Conservation (phyloP, 2,888 invertebrate genomes). For the Amphiduros pacificus region DNA sequence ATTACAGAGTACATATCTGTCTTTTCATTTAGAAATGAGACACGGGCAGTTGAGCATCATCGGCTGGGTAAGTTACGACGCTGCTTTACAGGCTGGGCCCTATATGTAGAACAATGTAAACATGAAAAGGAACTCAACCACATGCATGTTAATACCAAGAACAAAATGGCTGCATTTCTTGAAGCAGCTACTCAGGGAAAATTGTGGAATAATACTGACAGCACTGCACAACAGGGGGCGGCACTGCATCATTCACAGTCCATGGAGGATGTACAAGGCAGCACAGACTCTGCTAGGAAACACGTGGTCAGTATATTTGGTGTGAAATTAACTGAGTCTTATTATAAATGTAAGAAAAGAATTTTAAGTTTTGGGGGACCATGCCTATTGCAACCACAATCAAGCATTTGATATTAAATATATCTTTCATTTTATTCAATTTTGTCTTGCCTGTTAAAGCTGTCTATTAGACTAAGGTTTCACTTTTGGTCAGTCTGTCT, state of each 20-base stretch:
- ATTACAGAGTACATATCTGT: too few relatives aligned
- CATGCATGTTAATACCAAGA: conserved; percentile 43
- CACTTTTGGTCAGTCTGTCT: too few relatives aligned
- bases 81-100: conserved; percentile 45
- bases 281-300: neutral
- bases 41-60: conserved; percentile 45
- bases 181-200: conserved; percentile 49
- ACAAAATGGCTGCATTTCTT: conserved; percentile 53
- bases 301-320: neutral
- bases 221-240: neutral
- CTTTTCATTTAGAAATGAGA: conserved; percentile 37
- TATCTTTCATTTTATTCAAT: too few relatives aligned
- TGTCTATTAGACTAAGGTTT: too few relatives aligned
- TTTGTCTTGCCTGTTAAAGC: too few relatives aligned
- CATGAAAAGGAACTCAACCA: conserved; percentile 38
- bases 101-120: conserved; percentile 41
- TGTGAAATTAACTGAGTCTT: too few relatives aligned
- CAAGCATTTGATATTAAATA: too few relatives aligned
- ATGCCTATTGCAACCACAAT: too few relatives aligned
- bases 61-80: conserved; percentile 33
- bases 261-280: neutral
- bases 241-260: conserved; percentile 1
- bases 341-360: too few relatives aligned
- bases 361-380: too few relatives aligned
- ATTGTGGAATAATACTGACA: conserved; percentile 28